Conservation (phyloP, 2,113 vertebrate genomes). For the Camarhynchus parvulus region DNA sequence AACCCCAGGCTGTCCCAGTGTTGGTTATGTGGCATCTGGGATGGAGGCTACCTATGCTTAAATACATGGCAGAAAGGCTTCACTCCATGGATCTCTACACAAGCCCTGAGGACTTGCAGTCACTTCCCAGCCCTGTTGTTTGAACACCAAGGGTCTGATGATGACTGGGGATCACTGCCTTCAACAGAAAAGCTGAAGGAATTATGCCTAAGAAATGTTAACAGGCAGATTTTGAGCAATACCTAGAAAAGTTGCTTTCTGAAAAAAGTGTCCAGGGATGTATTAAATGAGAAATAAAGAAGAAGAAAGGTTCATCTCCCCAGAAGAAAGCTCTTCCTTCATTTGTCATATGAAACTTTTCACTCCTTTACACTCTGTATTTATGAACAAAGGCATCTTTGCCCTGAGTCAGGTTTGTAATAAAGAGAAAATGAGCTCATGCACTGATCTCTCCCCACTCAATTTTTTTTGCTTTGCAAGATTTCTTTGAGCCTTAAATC, state of each 20-base stretch:
- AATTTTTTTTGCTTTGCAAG: not conserved
- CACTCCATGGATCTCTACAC: not conserved
- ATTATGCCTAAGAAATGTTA: not conserved
- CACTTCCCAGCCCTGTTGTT: not conserved
- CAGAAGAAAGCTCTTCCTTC: not conserved
- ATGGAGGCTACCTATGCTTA: not conserved
- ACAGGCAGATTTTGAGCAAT: not conserved
- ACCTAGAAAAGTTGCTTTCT: not conserved
- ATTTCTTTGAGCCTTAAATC: not conserved
- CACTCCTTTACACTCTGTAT: not conserved
- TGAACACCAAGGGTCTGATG: not conserved
- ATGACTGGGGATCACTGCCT: not conserved
- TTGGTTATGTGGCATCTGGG: not conserved
- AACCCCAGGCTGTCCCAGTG: not conserved
- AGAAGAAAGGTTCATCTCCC: not conserved
- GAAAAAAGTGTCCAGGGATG: not conserved
- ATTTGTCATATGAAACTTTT: not conserved
- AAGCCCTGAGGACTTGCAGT: not conserved
- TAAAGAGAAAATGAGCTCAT: not conserved
- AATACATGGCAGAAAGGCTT: not conserved
- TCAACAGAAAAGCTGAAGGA: not conserved
- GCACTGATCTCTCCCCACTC: not conserved
- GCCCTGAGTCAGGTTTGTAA: not conserved
- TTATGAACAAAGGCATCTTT: not conserved
- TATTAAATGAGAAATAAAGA: not conserved